Percentiles rank a stretch among this genome's conserved stretches.
Conservation (phyloP, 1,140 invertebrate genomes). For the Trachelipus rathkii region DNA sequence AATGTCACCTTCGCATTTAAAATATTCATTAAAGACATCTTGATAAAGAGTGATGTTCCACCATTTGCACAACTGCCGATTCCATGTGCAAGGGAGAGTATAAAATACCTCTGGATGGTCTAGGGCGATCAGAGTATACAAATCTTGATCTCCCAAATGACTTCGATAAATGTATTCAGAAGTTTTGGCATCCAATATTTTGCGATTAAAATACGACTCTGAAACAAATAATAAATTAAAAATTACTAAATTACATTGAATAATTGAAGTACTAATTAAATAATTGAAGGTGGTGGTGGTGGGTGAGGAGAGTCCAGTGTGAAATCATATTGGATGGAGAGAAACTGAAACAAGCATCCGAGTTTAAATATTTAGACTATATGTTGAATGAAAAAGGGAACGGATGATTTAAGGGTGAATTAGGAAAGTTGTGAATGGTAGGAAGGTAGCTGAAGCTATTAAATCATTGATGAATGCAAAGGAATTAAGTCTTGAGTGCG, state of each 20-base stretch:
- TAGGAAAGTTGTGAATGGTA: too few relatives aligned
- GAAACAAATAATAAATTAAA: not conserved
- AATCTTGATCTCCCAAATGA: constrained; percentile 83
- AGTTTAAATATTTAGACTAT: too few relatives aligned
- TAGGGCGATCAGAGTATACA: constrained; percentile 70
- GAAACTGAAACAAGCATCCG: too few relatives aligned
- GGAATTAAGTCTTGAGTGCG: too few relatives aligned
- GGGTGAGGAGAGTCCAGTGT: too few relatives aligned
- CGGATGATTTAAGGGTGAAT: too few relatives aligned
- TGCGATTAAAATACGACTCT: constrained; percentile 47
- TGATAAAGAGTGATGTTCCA: constrained; percentile 74
- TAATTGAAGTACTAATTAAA: too few relatives aligned
- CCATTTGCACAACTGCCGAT: constrained; percentile 78
- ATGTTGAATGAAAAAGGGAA: too few relatives aligned
- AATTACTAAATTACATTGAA: not conserved
- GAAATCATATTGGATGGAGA: too few relatives aligned
- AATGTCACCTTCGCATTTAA: constrained; percentile 64
- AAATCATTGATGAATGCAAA: too few relatives aligned
- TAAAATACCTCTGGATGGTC: constrained; percentile 72
- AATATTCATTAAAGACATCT: constrained; percentile 71
- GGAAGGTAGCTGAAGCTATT: too few relatives aligned
- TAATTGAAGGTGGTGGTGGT: too few relatives aligned
- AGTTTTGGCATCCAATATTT: constrained; percentile 59
- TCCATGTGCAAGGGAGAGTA: constrained; percentile 74
- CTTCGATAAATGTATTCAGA: constrained; percentile 68